Evolutionary conservation across 2,888 invertebrate genomes (phyloP).

Genomic region (Plagodis dolabraria): DNA sequence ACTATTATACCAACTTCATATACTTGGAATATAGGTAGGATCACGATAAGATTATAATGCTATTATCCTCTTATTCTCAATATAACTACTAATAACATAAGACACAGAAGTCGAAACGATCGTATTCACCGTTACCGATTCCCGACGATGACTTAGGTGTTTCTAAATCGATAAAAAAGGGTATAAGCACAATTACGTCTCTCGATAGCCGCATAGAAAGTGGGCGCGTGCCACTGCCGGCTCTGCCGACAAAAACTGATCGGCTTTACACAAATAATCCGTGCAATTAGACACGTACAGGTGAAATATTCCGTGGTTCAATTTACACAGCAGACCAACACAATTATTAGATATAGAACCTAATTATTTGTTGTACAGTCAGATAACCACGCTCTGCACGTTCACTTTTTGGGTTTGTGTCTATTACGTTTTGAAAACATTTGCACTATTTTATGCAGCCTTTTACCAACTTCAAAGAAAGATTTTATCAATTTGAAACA

Average conservation of each 20-base stretch:
- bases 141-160: constrained; percentile 68
- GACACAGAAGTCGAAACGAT: constrained; percentile 45
- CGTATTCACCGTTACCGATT: constrained; percentile 65
- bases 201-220: constrained; percentile 72
- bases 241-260: constrained; percentile 65
- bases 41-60: too few relatives aligned
- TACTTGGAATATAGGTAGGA: too few relatives aligned
- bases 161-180: constrained; percentile 70
- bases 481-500: neutral
- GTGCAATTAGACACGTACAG: constrained; percentile 81
- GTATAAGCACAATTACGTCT: constrained; percentile 74
- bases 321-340: constrained; percentile 66
- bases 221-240: constrained; percentile 72
- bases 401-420: constrained; percentile 52
- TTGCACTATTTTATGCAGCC: constrained; percentile 14
- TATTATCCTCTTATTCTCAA: too few relatives aligned
- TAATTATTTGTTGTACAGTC: constrained; percentile 50
- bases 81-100: constrained; percentile 9
- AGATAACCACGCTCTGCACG: constrained; percentile 45
- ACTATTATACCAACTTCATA: too few relatives aligned
- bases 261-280: constrained; percentile 75
- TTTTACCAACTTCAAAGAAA: constrained; percentile 16
- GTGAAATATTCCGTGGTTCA: constrained; percentile 78
- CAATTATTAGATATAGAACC: constrained; percentile 66
- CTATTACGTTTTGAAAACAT: constrained; percentile 35